Base-by-base conservation (phyloP, 2,888 invertebrate genomes). In the Malachius bipustulatus region DNA sequence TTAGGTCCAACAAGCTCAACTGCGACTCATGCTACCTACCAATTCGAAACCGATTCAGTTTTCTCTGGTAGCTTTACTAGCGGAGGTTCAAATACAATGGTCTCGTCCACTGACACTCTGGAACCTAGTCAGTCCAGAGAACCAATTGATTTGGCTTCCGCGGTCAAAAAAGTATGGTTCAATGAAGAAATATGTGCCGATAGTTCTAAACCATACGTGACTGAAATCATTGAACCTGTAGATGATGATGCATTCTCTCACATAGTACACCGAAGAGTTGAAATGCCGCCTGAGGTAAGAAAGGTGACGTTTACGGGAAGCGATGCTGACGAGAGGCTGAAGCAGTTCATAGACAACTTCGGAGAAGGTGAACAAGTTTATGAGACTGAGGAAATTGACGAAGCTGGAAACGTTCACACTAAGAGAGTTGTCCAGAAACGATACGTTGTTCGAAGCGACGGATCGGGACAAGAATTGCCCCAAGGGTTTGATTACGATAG, bases 41-140 rank as follows among this genome's bases (percentile, higher is more conserved):
- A 83, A 55, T 82, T 80, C 46, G 84, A 85, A 59, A 80, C 80
- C 0, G 84, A 85, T 52, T 87, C 85, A 1, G 75, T 83, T 26
- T 83, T 84, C 78, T 84, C 85, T 1, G 83, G 84, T 35, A 85
- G 85, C 58, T 74, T 84, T 35, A 84, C 85, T 12, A 85, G 85
- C 58, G 75, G 73, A 43, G 84, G 83, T 45, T 85, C 85, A 37
- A 84, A 83, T 58, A 85, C 85, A 9, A 75, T 87, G 71, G 81
- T 87, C 35, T 84, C 85, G 14, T 79, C 79, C 11, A 65, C 75
- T 47, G 81, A 81, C 51, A 77, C 75, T 13, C 60, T 79, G 48
- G 79, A 78, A 52, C 73, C 73, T 8, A 55, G 67, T 31, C 63
- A 67, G 3, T 66, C 67, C 41, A 60, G 67, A 57, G 69, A 70